Conservation (phyloP, 2,797 vertebrate species). For the Numenius phaeopus region DNA sequence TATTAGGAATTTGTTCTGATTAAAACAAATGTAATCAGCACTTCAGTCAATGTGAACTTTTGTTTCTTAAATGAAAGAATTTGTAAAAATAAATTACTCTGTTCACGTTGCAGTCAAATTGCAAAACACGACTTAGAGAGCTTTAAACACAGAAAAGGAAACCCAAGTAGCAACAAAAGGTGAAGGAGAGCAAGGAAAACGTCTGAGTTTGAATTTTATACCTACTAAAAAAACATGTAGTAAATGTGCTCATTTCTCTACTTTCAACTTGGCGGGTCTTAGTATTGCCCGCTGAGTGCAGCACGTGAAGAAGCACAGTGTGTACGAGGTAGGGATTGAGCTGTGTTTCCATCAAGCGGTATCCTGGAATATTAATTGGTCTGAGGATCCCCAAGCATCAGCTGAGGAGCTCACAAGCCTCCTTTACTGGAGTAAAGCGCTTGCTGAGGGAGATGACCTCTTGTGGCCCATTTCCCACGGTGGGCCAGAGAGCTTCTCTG, state of each 20-base stretch:
- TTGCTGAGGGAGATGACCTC: not conserved
- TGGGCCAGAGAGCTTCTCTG: not conserved
- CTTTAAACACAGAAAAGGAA: not conserved
- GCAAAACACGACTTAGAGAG: not conserved
- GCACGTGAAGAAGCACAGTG: rapidly evolving
- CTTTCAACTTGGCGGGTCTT: not conserved
- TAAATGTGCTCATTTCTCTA: not conserved
- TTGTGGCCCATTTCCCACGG: rapidly evolving
- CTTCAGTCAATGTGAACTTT: not conserved
- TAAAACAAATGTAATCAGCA: not conserved
- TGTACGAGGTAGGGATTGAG: not conserved
- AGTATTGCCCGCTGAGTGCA: not conserved
- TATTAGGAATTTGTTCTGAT: not conserved
- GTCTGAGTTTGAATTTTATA: not conserved
- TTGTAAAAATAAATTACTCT: not conserved
- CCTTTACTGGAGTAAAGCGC: not conserved
- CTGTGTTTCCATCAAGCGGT: not conserved
- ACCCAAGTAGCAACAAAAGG: not conserved
- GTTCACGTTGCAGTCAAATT: not conserved
- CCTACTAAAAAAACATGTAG: not conserved
- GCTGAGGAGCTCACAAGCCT: not conserved
- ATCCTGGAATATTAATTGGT: not conserved
- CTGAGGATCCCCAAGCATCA: not conserved
- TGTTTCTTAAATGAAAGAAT: not conserved
- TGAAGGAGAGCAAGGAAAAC: not conserved